Conservation (phyloP, 2,888 invertebrate species). For the Stenotaenia linearis region DNA sequence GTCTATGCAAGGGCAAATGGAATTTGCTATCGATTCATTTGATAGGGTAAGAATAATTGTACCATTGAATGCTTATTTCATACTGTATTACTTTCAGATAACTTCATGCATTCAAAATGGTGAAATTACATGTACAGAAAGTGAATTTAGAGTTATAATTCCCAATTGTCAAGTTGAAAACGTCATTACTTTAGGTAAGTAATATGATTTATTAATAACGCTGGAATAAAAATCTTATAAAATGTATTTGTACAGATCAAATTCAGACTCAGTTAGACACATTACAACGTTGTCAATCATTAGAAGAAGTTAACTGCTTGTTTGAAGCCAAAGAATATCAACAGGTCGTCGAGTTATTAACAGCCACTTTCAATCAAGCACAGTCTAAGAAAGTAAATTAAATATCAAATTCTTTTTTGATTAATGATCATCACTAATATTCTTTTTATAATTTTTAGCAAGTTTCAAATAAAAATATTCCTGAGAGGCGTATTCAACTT, state of each 20-base stretch:
- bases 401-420: neutral
- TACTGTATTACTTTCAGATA: neutral
- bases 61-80: neutral
- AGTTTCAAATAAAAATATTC: constrained; percentile 21
- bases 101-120: neutral
- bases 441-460: neutral
- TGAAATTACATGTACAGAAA: constrained; percentile 6
- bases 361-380: constrained; percentile 39
- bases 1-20: constrained; percentile 43
- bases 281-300: constrained; percentile 45
- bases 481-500: constrained; percentile 35
- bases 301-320: constrained; percentile 47
- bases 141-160: constrained; percentile 34
- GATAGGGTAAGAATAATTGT: constrained; percentile 39
- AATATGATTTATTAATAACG: too few relatives aligned
- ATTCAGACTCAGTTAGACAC: constrained; percentile 44
- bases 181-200: constrained; percentile 40
- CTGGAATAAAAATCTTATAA: too few relatives aligned
- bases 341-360: constrained; percentile 45
- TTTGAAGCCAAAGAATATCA: constrained; percentile 44
- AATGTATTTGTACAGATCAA: constrained; percentile 42
- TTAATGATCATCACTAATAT: neutral
- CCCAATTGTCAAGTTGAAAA: constrained; percentile 41
- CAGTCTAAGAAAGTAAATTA: constrained; percentile 37
- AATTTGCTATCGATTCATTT: constrained; percentile 43